Base-by-base conservation (phyloP, 2,797 vertebrate species). In the Melanotaenia boesemani region DNA sequence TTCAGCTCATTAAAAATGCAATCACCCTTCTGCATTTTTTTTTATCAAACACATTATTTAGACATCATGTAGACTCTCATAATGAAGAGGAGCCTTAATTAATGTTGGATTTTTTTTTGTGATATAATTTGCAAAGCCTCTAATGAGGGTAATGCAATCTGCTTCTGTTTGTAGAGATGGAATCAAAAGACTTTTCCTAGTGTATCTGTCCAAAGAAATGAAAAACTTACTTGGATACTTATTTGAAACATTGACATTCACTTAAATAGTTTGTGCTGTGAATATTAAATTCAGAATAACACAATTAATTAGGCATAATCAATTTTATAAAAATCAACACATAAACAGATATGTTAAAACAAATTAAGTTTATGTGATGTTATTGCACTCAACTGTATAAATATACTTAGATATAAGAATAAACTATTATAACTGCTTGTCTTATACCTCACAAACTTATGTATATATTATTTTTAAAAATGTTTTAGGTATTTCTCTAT, bases 121-220 rank as follows among this genome's bases (percentile, higher is more conserved):
- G 77, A 76, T 86, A 46, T 71, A 85, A 81, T 75, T 85, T 65
- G 41, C 76, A 57, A 84, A 88, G 85, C 61, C 61, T 69, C 41
- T 79, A 84, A 91, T 87, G 72, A 88, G 44, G 71, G 60, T 66
- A 80, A 80, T 75, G 52, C 55, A 66, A 50, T 32, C 61, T 82
- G 67, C 50, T 67, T 80, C 65, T 76, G 64, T 72, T 74, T 77
- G 48, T 20, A 30, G 28, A 18, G 6, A 54, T 80, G 72, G 60
- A 74, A 57, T 30, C 20, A 50, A n/a, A 20, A 57, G 18, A 0
- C 2, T 18, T 30, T 57, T 16, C 0, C 16, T 16, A 57, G 7
- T 9, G 55, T 57, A 16, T 57, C 15, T 32, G 6, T 11, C 48
- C 0, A 22, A 18, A 37, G 61, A n/a, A 32, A 56, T 5, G 10